phyloP scores from a whole-genome alignment of 2,888 invertebrate genomes.

The Trissolcus japonicus region DNA sequence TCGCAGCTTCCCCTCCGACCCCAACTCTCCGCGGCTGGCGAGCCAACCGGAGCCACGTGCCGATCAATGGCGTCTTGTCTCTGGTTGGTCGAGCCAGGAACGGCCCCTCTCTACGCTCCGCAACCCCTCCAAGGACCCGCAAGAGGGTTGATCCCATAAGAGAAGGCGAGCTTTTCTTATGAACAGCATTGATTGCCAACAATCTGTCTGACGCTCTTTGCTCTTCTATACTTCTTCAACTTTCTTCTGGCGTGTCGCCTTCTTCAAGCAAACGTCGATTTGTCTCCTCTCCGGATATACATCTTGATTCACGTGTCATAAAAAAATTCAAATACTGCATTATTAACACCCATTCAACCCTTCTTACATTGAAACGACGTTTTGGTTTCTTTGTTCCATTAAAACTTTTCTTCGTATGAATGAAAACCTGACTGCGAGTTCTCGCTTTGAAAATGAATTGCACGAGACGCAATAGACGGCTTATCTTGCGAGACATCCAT shows the following conservation, averaged over 20 bases:
- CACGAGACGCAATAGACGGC: constrained; percentile 8
- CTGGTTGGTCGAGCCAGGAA: constrained; percentile 72
- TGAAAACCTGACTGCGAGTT: not conserved
- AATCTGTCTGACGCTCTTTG: constrained; percentile 63
- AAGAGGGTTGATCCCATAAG: constrained; percentile 68
- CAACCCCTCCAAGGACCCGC: constrained; percentile 56
- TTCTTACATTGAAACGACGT: constrained; percentile 30
- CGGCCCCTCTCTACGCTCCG: constrained; percentile 65
- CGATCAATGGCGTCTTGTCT: constrained; percentile 76
- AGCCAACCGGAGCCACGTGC: constrained; percentile 74
- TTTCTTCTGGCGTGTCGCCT: constrained; percentile 34
- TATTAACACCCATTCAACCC: constrained; percentile 49
- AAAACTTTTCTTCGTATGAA: constrained; percentile 6
- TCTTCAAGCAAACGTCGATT: constrained; percentile 43
- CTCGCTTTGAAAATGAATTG: not conserved
- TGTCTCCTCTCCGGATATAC: constrained; percentile 31
- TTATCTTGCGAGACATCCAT: constrained; percentile 13
- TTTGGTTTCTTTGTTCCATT: constrained; percentile 10
- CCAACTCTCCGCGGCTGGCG: constrained; percentile 50
- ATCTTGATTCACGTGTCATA: constrained; percentile 36
- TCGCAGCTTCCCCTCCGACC: constrained; percentile 51
- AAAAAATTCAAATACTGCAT: constrained; percentile 41
- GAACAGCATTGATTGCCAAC: constrained; percentile 76
- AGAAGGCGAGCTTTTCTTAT: constrained; percentile 72
- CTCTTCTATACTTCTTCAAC: constrained; percentile 26